Percentiles rank a stretch among this genome's conserved stretches.
Conservation (phyloP, 2,797 vertebrate genomes). For the Galagoides demidoff region DNA sequence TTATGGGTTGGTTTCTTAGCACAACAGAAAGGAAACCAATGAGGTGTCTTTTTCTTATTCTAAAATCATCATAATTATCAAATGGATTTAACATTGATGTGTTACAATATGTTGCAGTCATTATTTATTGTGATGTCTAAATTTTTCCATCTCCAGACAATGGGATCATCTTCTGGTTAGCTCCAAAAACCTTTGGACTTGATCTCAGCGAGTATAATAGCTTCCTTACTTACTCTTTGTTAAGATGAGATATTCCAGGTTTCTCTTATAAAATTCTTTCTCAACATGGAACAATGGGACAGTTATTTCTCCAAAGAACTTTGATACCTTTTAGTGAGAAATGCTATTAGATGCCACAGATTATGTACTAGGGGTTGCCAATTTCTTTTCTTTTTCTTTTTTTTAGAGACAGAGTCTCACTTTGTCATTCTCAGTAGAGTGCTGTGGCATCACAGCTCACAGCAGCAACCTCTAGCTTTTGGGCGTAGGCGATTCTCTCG, state of each 20-base stretch:
- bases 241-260: neutral
- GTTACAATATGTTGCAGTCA: neutral
- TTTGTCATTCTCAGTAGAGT: too few species aligned
- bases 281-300: neutral
- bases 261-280: neutral
- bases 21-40: neutral
- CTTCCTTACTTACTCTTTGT: slow-evolving; percentile 30
- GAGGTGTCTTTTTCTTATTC: neutral
- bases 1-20: neutral
- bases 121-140: neutral
- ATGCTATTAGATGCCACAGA: neutral
- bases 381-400: too few species aligned
- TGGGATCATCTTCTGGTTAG: neutral
- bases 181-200: neutral
- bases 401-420: too few species aligned
- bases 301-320: neutral
- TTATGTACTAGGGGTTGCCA: neutral
- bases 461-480: too few species aligned
- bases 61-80: neutral
- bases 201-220: neutral
- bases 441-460: too few species aligned
- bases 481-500: too few species aligned
- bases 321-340: neutral
- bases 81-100: neutral
- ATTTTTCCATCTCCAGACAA: neutral